A percentile compares a stretch with the other conserved stretches of the same genome.
phyloP scores from a whole-genome alignment of 2,888 invertebrate genomes.

The Cylindroiulus punctatus region DNA sequence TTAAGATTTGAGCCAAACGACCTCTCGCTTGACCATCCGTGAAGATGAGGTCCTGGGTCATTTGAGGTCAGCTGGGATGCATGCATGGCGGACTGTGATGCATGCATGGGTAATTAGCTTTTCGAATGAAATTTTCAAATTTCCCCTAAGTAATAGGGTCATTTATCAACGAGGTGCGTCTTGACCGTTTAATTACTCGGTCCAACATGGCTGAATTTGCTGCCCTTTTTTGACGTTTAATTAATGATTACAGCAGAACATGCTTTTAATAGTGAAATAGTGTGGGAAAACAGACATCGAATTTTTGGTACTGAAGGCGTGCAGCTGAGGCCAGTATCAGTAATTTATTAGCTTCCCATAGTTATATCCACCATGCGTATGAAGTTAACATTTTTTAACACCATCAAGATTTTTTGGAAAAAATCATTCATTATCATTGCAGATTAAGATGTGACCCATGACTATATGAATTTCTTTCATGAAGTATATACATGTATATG shows the following conservation, averaged over 20 bases:
- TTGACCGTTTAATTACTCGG: constrained; percentile 20
- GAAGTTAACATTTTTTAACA: too few relatives aligned
- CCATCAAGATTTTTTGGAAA: too few relatives aligned
- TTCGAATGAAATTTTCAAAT: constrained; percentile 15
- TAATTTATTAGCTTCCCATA: too few relatives aligned
- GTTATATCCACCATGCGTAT: too few relatives aligned
- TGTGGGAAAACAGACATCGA: neutral
- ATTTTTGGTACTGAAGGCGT: too few relatives aligned
- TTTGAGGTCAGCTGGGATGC: neutral
- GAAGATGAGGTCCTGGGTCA: neutral
- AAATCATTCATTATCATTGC: too few relatives aligned
- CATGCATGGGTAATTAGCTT: constrained; percentile 5
- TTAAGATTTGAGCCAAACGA: neutral
- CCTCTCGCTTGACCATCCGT: neutral
- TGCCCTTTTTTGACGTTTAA: neutral
- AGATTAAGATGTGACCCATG: too few relatives aligned
- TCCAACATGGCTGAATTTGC: neutral
- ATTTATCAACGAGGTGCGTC: constrained; percentile 1
- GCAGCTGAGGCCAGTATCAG: too few relatives aligned
- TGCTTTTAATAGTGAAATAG: neutral
- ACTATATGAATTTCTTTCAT: too few relatives aligned
- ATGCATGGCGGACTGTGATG: neutral
- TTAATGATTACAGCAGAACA: neutral
- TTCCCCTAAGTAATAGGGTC: constrained; percentile 26
- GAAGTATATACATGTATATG: too few relatives aligned